A percentile compares a stretch with the other conserved stretches of the same genome.
Conservation (phyloP, 2,888 invertebrate species). For the Eristalis tenax region DNA sequence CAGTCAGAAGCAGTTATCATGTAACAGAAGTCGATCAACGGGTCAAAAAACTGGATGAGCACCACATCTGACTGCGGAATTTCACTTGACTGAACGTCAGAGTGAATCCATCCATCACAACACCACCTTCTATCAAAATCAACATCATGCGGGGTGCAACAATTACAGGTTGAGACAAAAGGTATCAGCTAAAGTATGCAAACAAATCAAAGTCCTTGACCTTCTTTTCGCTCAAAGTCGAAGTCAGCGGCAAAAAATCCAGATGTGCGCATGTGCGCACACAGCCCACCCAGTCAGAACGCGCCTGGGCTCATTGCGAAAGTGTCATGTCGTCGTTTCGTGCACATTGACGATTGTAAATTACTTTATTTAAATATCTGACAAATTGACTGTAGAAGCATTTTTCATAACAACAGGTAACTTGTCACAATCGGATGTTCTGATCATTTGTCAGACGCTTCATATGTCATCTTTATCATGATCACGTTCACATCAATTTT, state of each 20-base stretch:
- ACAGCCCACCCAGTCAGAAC: slow-evolving; percentile 64
- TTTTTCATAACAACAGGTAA: slow-evolving; percentile 76
- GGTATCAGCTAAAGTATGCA: background rate
- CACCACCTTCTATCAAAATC: background rate
- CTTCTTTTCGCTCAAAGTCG: slow-evolving; percentile 20
- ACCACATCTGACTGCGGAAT: background rate
- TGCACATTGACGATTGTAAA: slow-evolving; percentile 73
- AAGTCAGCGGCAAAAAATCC: slow-evolving; percentile 8
- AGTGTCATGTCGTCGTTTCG: slow-evolving; percentile 71
- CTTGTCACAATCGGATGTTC: slow-evolving; percentile 81
- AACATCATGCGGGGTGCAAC: no score
- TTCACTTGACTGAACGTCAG: background rate
- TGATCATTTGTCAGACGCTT: slow-evolving; percentile 79
- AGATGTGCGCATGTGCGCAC: slow-evolving; percentile 52
- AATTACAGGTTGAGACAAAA: background rate
- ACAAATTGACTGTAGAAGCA: slow-evolving; percentile 75
- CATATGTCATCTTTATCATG: slow-evolving; percentile 71
- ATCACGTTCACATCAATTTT: slow-evolving; percentile 69
- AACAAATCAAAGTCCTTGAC: slow-evolving; percentile 10
- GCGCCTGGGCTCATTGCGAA: slow-evolving; percentile 63
- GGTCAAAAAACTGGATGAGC: background rate
- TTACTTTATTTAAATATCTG: slow-evolving; percentile 76
- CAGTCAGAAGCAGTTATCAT: background rate
- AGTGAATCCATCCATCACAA: background rate
- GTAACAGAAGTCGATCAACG: background rate